phyloP scores from a whole-genome alignment of 2,797 vertebrate species.

The Pipistrellus nathusii region DNA sequence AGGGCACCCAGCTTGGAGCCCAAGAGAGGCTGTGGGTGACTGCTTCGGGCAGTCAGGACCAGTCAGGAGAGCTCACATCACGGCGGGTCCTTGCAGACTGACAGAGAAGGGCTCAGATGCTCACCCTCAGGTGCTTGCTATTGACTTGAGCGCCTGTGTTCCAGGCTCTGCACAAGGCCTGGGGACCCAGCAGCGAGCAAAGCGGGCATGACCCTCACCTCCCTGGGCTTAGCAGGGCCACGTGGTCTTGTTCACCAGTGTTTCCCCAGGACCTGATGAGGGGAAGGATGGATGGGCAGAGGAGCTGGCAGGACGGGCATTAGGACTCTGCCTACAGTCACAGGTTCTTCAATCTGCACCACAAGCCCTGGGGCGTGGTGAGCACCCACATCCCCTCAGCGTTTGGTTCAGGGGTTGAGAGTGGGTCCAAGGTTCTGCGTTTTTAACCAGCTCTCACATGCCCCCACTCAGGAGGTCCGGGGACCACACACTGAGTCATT shows the following conservation, averaged over 20 bases:
- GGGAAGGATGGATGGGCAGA: neutral
- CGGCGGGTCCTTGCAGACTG: neutral
- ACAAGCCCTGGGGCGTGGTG: neutral
- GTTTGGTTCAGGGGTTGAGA: too few species aligned
- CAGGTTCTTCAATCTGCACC: neutral
- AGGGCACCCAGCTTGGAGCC: neutral
- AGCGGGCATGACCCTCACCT: neutral
- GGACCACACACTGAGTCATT: neutral
- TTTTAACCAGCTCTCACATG: neutral
- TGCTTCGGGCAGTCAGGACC: neutral
- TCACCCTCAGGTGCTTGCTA: fast-evolving
- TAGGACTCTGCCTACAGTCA: neutral
- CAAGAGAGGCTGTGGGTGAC: fast-evolving
- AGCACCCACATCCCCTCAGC: too few species aligned
- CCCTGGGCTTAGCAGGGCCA: neutral
- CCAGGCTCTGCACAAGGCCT: neutral
- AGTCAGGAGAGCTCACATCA: neutral
- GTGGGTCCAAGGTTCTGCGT: neutral
- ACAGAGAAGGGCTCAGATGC: fast-evolving
- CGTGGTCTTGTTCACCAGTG: neutral
- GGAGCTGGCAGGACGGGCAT: neutral
- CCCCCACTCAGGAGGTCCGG: neutral
- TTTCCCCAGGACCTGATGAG: neutral
- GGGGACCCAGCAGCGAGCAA: neutral
- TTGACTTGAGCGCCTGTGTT: neutral